Conservation (phyloP, 2,113 vertebrate species). For the Fulmarus glacialis region DNA sequence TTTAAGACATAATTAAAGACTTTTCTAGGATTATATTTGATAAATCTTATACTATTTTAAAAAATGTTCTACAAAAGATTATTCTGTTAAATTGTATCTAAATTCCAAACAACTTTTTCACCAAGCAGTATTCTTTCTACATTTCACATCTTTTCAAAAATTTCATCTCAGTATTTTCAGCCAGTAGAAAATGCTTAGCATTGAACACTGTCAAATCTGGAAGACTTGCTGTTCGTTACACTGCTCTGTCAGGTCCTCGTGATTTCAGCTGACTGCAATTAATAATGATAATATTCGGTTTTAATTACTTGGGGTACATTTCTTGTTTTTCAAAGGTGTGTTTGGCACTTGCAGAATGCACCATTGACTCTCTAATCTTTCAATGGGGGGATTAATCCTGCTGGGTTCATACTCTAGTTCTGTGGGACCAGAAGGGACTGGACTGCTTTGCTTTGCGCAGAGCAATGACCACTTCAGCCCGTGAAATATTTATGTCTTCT, state of each 20-base stretch:
- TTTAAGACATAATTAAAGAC: background rate
- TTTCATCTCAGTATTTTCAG: background rate
- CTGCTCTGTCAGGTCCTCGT: background rate
- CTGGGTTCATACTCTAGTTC: background rate
- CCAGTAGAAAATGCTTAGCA: background rate
- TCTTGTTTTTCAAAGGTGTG: background rate
- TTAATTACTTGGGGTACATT: background rate
- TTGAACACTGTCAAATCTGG: background rate
- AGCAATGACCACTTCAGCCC: background rate
- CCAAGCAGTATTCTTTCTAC: background rate
- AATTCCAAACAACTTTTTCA: background rate
- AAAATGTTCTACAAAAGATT: background rate
- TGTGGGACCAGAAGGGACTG: background rate
- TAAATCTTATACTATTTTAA: background rate
- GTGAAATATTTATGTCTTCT: background rate
- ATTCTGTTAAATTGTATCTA: background rate
- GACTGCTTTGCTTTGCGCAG: fast-evolving
- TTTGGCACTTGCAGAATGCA: background rate
- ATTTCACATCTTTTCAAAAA: background rate
- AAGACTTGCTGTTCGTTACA: background rate
- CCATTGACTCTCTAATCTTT: background rate
- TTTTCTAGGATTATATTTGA: background rate
- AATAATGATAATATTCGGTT: background rate
- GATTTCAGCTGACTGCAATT: background rate
- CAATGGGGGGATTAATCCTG: background rate